Conservation (phyloP, 2,888 invertebrate genomes). For the Phania funesta region DNA sequence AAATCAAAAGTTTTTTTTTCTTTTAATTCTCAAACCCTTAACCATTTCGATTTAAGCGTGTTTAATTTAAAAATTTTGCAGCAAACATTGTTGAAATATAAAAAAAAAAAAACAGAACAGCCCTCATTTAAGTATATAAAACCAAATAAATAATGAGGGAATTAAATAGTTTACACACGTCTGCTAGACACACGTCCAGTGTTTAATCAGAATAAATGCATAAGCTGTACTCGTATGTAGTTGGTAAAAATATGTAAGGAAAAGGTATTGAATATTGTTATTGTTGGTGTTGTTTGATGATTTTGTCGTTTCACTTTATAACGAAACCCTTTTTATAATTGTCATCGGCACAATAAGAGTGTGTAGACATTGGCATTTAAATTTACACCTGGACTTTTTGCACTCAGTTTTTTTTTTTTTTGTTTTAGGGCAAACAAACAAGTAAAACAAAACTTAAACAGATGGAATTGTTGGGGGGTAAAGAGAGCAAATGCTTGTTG, state of each 20-base stretch:
- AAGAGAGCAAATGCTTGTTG: conserved; percentile 18
- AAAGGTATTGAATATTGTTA: conserved; percentile 22
- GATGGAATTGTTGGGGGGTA: conserved; percentile 54
- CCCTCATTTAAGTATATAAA: neutral
- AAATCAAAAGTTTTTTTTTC: too few species aligned
- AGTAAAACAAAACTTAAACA: conserved; percentile 29
- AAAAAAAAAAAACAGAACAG: neutral
- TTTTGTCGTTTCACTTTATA: conserved; percentile 54
- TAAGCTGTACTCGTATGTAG: neutral
- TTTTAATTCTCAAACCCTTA: too few species aligned
- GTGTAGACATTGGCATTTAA: conserved; percentile 65
- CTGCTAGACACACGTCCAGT: conserved; percentile 62
- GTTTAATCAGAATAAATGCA: conserved; percentile 38
- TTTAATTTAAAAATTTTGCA: conserved; percentile 25
- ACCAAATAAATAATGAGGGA: conserved; percentile 47
- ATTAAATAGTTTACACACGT: conserved; percentile 57
- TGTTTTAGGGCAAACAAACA: conserved; percentile 36
- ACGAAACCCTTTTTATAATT: conserved; percentile 38
- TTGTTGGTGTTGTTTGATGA: conserved; percentile 33
- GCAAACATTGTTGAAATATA: conserved; percentile 8
- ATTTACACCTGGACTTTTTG: conserved; percentile 77
- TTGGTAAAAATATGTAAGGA: neutral
- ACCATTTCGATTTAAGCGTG: neutral
- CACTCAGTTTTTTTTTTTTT: conserved; percentile 24
- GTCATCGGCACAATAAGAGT: conserved; percentile 10